Evolutionary conservation across 2,888 invertebrate species (phyloP).

Genomic region (Deilephila porcellus): DNA sequence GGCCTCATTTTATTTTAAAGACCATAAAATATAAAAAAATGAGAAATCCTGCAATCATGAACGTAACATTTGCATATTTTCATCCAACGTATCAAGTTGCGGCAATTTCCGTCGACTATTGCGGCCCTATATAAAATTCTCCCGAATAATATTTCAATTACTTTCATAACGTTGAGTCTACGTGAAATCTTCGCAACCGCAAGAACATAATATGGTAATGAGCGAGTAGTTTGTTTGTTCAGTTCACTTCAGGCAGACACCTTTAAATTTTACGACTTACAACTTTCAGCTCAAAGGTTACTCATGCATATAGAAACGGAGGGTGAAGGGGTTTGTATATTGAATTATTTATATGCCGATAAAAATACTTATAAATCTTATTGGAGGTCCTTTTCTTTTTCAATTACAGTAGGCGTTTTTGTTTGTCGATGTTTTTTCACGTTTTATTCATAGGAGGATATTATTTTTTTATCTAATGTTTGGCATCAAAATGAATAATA

Average conservation of each 20-base stretch:
- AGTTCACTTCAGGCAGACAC: neutral
- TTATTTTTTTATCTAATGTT: too few species aligned
- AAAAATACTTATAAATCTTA: slow-evolving; percentile 4
- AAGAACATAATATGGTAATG: slow-evolving; percentile 4
- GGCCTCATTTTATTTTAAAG: too few species aligned
- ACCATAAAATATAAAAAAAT: too few species aligned
- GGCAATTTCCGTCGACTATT: too few species aligned
- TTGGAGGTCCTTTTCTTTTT: neutral
- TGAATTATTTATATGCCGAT: neutral
- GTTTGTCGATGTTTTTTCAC: neutral
- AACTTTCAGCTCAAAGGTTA: slow-evolving; percentile 19
- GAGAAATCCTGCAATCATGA: too few species aligned
- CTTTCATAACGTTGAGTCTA: neutral
- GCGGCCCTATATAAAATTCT: neutral
- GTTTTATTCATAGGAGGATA: neutral
- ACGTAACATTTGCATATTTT: too few species aligned
- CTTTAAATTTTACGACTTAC: slow-evolving; percentile 19
- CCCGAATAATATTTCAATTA: slow-evolving; percentile 13
- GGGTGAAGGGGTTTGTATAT: neutral
- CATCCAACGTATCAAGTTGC: too few species aligned
- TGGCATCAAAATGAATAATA: too few species aligned
- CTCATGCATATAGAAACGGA: neutral
- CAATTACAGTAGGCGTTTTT: neutral
- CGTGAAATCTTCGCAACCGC: neutral
- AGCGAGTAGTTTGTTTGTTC: slow-evolving; percentile 13